These are phyloP conservation scores for Solea solea DNA, from an alignment of 2,113 vertebrate genomes.

Conservation along the genomic window DNA sequence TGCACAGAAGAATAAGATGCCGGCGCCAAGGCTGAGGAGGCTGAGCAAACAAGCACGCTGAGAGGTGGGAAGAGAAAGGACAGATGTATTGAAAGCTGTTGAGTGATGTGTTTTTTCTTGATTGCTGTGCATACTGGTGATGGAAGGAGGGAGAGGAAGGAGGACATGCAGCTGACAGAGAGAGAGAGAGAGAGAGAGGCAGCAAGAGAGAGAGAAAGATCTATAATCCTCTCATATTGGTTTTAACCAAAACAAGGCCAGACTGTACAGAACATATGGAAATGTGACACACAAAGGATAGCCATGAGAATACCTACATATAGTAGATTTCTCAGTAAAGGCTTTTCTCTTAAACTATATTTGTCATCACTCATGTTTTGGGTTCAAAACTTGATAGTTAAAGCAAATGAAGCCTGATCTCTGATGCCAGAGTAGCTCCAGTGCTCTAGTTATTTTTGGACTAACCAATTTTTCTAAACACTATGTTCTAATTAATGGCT, in stretches of 20 bases:
- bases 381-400: neutral
- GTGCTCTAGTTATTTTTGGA: slow-evolving; percentile 38
- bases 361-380: neutral
- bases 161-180: slow-evolving; percentile 16
- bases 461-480: slow-evolving; percentile 29
- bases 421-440: slow-evolving; percentile 26
- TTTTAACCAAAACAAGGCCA: slow-evolving; percentile 35
- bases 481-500: slow-evolving; percentile 58
- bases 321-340: slow-evolving; percentile 1
- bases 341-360: slow-evolving; percentile 11
- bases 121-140: slow-evolving; percentile 47
- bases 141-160: slow-evolving; percentile 25
- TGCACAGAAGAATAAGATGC: slow-evolving; percentile 41
- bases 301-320: slow-evolving; percentile 8
- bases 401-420: slow-evolving; percentile 22
- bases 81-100: slow-evolving; percentile 64
- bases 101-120: slow-evolving; percentile 63
- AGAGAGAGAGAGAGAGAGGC: neutral
- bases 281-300: slow-evolving; percentile 17
- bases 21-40: slow-evolving; percentile 47
- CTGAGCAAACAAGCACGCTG: slow-evolving; percentile 63
- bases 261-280: slow-evolving; percentile 23
- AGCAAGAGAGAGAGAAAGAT: neutral
- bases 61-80: slow-evolving; percentile 44
- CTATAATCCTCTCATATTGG: slow-evolving; percentile 38